Conservation (phyloP, 2,888 invertebrate genomes). For the Saturnia japonica region DNA sequence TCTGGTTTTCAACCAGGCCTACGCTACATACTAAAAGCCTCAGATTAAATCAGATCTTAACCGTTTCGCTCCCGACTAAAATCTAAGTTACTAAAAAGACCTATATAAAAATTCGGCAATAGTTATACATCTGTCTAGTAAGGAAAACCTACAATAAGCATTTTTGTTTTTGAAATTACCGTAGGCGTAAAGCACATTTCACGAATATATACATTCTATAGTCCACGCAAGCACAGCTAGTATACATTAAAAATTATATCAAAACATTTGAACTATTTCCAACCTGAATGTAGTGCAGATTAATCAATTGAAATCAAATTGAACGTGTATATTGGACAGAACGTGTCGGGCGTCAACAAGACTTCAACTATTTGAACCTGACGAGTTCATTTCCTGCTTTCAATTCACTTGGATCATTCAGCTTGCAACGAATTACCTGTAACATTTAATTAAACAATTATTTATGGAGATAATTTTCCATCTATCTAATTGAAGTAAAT, state of each 20-base stretch:
- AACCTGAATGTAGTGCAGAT: background rate
- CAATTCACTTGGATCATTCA: background rate
- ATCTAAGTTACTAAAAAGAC: too few species aligned
- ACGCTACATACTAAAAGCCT: too few species aligned
- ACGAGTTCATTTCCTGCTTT: slow-evolving; percentile 4
- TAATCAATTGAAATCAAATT: background rate
- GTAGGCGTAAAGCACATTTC: too few species aligned
- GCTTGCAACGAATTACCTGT: background rate
- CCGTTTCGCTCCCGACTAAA: too few species aligned
- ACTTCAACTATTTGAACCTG: background rate
- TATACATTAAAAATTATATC: background rate
- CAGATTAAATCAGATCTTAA: too few species aligned
- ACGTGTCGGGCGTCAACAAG: background rate
- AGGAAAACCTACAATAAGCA: too few species aligned
- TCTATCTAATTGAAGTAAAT: background rate
- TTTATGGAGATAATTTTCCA: background rate
- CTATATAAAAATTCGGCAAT: too few species aligned
- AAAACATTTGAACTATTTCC: background rate
- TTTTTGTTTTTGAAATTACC: too few species aligned
- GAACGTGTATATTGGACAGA: background rate
- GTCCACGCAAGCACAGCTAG: too few species aligned
- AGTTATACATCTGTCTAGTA: too few species aligned
- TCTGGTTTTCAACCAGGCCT: too few species aligned
- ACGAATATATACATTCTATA: too few species aligned
- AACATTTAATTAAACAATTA: background rate